These are phyloP conservation scores for Petrolisthes manimaculis DNA, from an alignment of 2,888 invertebrate species.

Conservation along the genomic window DNA sequence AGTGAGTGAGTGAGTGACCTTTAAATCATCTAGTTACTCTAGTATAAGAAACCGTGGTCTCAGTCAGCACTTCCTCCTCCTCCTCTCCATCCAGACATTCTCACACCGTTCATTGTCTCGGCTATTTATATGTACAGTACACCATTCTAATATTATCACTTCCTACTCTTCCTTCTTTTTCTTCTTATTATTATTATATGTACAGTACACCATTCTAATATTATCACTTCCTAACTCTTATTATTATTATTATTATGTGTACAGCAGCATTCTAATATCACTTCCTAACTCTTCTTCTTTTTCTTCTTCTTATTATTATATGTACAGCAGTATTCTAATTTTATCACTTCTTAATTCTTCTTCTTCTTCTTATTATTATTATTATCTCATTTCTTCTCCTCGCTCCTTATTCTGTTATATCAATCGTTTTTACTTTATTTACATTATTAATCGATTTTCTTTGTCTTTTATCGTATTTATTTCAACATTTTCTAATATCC, in stretches of 20 bases:
- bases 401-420: slow-evolving; percentile 3
- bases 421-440: slow-evolving; percentile 11
- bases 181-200: background rate
- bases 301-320: background rate
- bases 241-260: background rate
- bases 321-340: too few species aligned
- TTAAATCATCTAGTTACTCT: too few species aligned
- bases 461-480: background rate
- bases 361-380: slow-evolving; percentile 15
- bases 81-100: background rate
- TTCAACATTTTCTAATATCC: background rate
- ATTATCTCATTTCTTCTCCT: slow-evolving; percentile 6
- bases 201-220: background rate
- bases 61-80: background rate
- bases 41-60: background rate
- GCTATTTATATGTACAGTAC: background rate
- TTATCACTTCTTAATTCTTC: background rate
- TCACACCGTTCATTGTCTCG: background rate
- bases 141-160: background rate
- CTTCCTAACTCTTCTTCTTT: background rate
- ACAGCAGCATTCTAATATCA: background rate
- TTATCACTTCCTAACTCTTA: background rate
- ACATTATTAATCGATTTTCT: background rate
- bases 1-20: too few species aligned
- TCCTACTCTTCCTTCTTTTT: background rate